These are phyloP conservation scores for Eudasyphora cyanicolor DNA, from an alignment of 2,888 invertebrate genomes.

Conservation along the genomic window DNA sequence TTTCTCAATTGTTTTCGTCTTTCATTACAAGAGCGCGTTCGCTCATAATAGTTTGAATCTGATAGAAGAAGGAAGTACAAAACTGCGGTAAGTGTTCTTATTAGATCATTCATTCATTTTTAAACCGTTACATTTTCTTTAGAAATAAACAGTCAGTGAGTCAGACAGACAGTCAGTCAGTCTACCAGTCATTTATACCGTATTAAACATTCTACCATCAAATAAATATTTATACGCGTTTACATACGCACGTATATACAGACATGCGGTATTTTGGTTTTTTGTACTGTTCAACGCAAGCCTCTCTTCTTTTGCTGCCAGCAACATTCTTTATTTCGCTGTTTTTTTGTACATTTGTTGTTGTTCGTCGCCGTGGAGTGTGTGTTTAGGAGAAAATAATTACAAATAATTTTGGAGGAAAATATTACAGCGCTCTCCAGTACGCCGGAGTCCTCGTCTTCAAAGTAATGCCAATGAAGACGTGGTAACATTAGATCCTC, in stretches of 20 bases:
- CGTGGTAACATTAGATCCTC: not conserved
- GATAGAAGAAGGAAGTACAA: constrained; percentile 16
- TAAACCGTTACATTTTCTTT: not conserved
- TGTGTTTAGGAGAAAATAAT: not conserved
- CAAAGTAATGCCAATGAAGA: not conserved
- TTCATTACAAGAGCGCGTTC: not conserved
- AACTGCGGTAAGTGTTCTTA: constrained; percentile 31
- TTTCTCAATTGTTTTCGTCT: not conserved
- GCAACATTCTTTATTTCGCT: not conserved
- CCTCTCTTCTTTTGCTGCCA: not conserved
- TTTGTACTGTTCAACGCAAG: not conserved
- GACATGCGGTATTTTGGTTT: not conserved
- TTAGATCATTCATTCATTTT: not conserved
- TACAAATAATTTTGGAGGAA: not conserved
- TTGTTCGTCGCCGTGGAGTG: not conserved
- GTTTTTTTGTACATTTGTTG: not conserved
- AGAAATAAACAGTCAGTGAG: constrained; percentile 32
- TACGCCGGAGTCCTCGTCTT: not conserved
- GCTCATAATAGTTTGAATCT: not conserved
- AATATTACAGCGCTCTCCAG: not conserved
- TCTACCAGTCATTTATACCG: too few relatives aligned
- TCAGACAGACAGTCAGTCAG: too few relatives aligned
- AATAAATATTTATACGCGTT: too few relatives aligned
- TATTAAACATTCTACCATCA: too few relatives aligned
- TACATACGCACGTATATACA: too few relatives aligned